Base-by-base conservation (phyloP, 2,113 vertebrate species). In the Takifugu bimaculatus region DNA sequence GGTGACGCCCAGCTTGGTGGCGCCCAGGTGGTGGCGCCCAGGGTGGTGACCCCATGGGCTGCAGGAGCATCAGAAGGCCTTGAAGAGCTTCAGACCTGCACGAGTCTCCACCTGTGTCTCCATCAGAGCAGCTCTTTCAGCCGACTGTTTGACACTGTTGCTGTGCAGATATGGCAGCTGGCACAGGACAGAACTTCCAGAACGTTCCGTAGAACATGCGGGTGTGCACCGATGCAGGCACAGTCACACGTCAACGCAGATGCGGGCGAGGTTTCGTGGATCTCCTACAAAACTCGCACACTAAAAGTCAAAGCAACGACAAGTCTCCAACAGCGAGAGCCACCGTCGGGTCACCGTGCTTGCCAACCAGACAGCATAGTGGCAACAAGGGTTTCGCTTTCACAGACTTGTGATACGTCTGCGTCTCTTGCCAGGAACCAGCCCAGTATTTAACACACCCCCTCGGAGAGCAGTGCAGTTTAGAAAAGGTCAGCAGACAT, bases 291-390 rank as follows among this genome's bases (percentile, higher is more conserved):
- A 39, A 6, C 35, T 39, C 1, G 27, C 4, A 12, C 4, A 47
- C n/a, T 32, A 5, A 35, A 20, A 20, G 20, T 20, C 9, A 43
- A 1, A 54, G 6, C 2, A 7, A 54, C 1, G 43, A 45, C 5
- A 52, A 26, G 50, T 5, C 25, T 29, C 4, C 35, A 42, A 39
- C 10, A 52, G 13, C 2, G 32, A 14, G 47, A 13, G 53, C 35
- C 35, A 39, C 6, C 35, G 26, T 42, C 52, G 45, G 57, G 28
- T 25, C 20, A 20, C 20, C 20, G 57, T 53, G 61, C 42, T 0
- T 70, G 72, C 70, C 76, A 87, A 56, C n/a, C 60, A 82, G 68
- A 74, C 63, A 12, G 29, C 72, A 76, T 75, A 66, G 78, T 75
- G 80, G 73, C 58, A 83, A 85, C 85, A 77, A 73, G 74, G 26